Evolutionary conservation across 2,113 vertebrate genomes (phyloP).

Genomic region (Brachirus orientalis): DNA sequence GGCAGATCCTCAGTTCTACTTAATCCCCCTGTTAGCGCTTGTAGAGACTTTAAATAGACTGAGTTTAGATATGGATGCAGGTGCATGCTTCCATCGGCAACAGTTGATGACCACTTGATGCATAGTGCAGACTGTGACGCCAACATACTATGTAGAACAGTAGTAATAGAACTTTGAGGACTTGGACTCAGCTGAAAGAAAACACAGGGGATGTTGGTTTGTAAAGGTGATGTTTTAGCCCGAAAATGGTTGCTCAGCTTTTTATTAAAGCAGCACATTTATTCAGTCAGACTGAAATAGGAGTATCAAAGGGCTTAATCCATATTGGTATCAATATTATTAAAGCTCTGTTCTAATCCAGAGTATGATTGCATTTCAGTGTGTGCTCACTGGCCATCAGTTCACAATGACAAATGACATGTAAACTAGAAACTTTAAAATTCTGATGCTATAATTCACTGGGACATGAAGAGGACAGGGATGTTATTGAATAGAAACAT

Average conservation of each 20-base stretch:
- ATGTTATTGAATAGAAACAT: no score
- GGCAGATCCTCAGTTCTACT: slow-evolving; percentile 50
- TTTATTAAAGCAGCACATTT: no score
- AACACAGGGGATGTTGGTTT: not conserved
- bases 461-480: no score
- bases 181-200: not conserved
- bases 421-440: slow-evolving; percentile 1
- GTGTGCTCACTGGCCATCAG: slow-evolving; percentile 28
- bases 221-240: not conserved
- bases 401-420: no score
- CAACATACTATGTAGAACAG: no score
- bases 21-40: slow-evolving; percentile 56
- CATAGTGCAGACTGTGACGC: no score
- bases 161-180: no score
- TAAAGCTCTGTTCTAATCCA: slow-evolving; percentile 61
- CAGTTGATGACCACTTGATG: slow-evolving; percentile 7
- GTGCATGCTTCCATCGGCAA: slow-evolving; percentile 15
- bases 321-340: slow-evolving; percentile 62
- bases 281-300: slow-evolving; percentile 45
- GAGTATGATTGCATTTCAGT: slow-evolving; percentile 21
- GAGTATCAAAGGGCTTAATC: slow-evolving; percentile 56
- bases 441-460: slow-evolving; percentile 23
- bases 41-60: slow-evolving; percentile 63
- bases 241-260: no score
- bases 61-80: slow-evolving; percentile 25